Conservation (phyloP, 2,113 vertebrate species). For the Etheostoma cragini region DNA sequence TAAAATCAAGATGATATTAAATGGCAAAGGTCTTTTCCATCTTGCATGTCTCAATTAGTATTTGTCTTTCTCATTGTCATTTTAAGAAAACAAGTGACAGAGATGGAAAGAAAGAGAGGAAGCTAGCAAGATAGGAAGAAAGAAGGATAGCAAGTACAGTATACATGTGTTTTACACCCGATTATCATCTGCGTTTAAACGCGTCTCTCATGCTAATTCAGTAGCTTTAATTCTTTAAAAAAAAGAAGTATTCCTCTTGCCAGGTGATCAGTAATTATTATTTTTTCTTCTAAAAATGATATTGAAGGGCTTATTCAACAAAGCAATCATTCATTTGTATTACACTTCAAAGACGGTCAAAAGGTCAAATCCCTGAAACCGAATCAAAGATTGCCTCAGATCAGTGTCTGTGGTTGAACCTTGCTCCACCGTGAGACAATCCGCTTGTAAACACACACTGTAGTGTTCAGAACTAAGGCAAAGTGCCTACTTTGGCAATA, state of each 20-base stretch:
- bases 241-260: background rate
- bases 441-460: conserved; percentile 58
- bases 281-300: background rate
- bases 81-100: conserved; percentile 3
- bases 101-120: conserved; percentile 1
- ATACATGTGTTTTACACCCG: conserved; percentile 11
- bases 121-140: background rate
- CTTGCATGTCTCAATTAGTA: conserved; percentile 39
- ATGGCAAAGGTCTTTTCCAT: conserved; percentile 36
- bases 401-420: background rate
- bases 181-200: background rate
- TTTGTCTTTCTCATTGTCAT: conserved; percentile 38
- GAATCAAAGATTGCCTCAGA: background rate
- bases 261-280: conserved; percentile 28
- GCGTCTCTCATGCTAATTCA: conserved; percentile 13
- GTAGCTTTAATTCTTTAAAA: background rate
- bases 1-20: conserved; percentile 25
- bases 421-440: conserved; percentile 11
- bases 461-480: conserved; percentile 49
- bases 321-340: background rate
- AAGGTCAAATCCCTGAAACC: background rate
- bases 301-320: background rate
- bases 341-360: background rate
- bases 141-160: background rate
- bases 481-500: conserved; percentile 55